Evolutionary conservation across 2,888 invertebrate species (phyloP), one percentile per base, ranked within the genome.

Genomic region (Hypercompe scribonia): DNA sequence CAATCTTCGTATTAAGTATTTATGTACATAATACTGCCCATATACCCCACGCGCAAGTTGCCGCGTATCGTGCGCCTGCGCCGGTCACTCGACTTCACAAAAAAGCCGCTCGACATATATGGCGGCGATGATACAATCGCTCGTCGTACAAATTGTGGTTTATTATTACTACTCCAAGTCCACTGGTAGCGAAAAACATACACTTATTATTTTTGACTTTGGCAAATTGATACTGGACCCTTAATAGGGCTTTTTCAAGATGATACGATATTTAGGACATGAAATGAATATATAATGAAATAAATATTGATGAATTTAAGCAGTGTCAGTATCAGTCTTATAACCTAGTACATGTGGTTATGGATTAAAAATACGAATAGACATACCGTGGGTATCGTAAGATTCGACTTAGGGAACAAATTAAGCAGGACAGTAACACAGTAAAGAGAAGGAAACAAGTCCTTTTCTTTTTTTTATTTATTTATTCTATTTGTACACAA

Each of bases 101-200:
- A 86, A 79, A 80, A 72, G 71, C 79, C 72, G 76, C 71, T 11
- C 61, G 46, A 71, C 84, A 61, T 81, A 80, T 84, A 86, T 67
- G 84, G 84, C 63, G 70, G 61, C 73, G 82, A 78, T 84, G 84
- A 84, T 84, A 84, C 78, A 78, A 84, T 84, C 84, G 76, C 78
- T 77, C 73, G 80, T 74, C 74, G 71, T 75, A 84, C 79, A 84
- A 80, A 84, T 77, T 85, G 80, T 84, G 75, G 67, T 78, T 81
- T 81, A 81, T 81, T 83, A 79, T 78, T 73, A 74, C 81, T n/a
- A 68, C 68, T n/a, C 64, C 36, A 28, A 18, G 10, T 33, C 33
- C 46, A 50, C 65, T 50, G n/a, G 50, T 50, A 50, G 50, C 46
- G 46, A 36, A 36, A 31, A 24, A 65, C 64, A 39, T 39, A 39